A percentile compares a stretch with the other conserved stretches of the same genome.
Evolutionary conservation across 2,113 vertebrate species (phyloP).

Genomic region (Candoia aspera): DNA sequence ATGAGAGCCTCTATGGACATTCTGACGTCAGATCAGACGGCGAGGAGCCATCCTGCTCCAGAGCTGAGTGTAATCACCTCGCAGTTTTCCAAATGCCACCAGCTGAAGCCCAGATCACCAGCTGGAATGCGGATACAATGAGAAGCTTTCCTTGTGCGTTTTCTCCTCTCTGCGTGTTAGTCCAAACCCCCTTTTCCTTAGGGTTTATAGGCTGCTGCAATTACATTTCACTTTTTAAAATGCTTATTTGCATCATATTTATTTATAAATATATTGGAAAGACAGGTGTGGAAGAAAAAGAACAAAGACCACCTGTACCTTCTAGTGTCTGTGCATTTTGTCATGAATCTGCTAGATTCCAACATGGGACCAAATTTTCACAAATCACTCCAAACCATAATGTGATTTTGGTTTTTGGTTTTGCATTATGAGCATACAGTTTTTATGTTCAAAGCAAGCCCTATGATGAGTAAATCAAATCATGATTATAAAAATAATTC

Average conservation of each 20-base stretch:
- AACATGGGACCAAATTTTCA: neutral
- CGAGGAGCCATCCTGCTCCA: conserved; percentile 80
- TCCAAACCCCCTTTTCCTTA: neutral
- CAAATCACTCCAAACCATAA: neutral
- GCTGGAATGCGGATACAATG: conserved; percentile 62
- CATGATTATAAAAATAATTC: neutral
- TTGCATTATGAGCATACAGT: neutral
- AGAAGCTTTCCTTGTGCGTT: neutral
- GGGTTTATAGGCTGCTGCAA: neutral
- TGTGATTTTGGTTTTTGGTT: neutral
- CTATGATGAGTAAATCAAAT: neutral
- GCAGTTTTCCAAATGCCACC: conserved; percentile 66
- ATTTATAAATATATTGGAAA: neutral
- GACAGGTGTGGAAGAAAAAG: neutral
- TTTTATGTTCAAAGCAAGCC: neutral
- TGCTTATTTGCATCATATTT: neutral
- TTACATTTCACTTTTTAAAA: neutral
- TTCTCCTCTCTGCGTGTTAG: no score
- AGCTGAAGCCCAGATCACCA: conserved; percentile 61
- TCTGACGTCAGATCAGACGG: conserved; percentile 88
- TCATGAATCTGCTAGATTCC: neutral
- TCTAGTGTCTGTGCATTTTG: neutral
- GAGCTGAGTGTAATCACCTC: conserved; percentile 77
- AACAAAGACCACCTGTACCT: neutral
- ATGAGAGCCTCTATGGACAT: conserved; percentile 72